phyloP scores from a whole-genome alignment of 2,888 invertebrate species.

The Apocheima hispidaria region DNA sequence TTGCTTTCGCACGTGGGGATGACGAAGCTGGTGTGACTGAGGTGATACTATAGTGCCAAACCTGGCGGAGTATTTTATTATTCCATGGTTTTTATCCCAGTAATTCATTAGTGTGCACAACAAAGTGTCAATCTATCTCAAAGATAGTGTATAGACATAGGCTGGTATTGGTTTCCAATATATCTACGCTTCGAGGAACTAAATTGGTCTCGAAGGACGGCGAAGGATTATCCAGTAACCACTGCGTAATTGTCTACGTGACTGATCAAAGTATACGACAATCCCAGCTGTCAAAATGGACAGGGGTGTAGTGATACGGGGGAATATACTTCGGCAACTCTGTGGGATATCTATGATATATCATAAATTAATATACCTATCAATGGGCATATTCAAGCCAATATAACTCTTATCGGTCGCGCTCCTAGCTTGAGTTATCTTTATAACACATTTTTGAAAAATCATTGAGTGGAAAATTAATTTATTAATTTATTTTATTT shows the following conservation, averaged over 20 bases:
- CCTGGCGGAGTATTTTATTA: too few species aligned
- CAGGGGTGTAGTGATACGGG: slow-evolving; percentile 5
- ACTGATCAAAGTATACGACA: slow-evolving; percentile 43
- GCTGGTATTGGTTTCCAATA: slow-evolving; percentile 44
- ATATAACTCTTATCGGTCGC: too few species aligned
- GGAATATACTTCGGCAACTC: not conserved
- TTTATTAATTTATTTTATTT: too few species aligned
- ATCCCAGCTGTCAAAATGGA: slow-evolving; percentile 32
- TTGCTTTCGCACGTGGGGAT: too few species aligned
- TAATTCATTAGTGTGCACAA: not conserved
- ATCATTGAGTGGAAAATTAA: too few species aligned
- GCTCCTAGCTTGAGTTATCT: too few species aligned
- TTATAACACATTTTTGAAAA: too few species aligned
- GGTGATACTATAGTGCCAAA: too few species aligned
- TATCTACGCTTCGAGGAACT: slow-evolving; percentile 29
- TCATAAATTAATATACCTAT: not conserved
- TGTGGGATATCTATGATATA: not conserved
- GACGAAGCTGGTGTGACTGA: too few species aligned
- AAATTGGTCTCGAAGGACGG: slow-evolving; percentile 42
- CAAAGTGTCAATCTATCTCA: not conserved
- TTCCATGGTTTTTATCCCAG: too few species aligned
- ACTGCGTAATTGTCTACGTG: slow-evolving; percentile 49
- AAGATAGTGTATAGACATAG: not conserved
- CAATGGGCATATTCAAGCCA: too few species aligned
- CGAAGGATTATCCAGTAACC: slow-evolving; percentile 46